These are phyloP conservation scores for Neuroterus valhalla DNA, from an alignment of 1,140 invertebrate species.

Conservation along the genomic window DNA sequence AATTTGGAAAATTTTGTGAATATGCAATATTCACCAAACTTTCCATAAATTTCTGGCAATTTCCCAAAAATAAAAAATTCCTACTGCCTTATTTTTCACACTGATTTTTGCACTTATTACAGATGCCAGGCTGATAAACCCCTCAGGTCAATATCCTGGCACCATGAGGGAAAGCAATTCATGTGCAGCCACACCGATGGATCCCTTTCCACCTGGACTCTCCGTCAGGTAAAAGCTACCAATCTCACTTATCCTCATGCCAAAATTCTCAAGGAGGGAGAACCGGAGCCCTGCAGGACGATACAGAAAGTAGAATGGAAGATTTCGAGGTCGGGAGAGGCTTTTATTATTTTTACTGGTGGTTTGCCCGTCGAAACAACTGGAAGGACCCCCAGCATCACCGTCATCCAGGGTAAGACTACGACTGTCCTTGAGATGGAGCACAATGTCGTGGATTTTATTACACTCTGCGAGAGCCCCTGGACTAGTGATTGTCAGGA, in stretches of 20 bases:
- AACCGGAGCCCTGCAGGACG: conserved; percentile 90
- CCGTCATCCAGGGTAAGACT: conserved; percentile 94
- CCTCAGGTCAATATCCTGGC: conserved; percentile 93
- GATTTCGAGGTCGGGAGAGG: conserved; percentile 88
- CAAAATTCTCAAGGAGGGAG: conserved; percentile 91
- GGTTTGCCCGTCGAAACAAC: conserved; percentile 84
- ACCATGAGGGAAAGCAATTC: conserved; percentile 98
- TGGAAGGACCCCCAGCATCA: conserved; percentile 93
- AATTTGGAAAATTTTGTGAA: no score
- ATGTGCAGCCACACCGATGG: conserved; percentile 98
- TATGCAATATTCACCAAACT: no score
- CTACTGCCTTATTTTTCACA: no score
- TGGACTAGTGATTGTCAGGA: conserved; percentile 96
- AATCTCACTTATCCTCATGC: conserved; percentile 93
- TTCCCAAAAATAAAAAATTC: no score
- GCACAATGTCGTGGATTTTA: conserved; percentile 97
- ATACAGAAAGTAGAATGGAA: conserved; percentile 98
- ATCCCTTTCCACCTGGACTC: conserved; percentile 93
- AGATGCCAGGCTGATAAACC: conserved; percentile 87
- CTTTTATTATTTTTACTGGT: conserved; percentile 7
- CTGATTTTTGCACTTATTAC: no score
- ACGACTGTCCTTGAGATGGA: conserved; percentile 99
- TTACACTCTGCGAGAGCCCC: conserved; percentile 94
- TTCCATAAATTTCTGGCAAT: no score
- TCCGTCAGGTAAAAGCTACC: conserved; percentile 85